Base-by-base conservation (phyloP, 1,140 invertebrate species). In the Zelostemma sp. region DNA sequence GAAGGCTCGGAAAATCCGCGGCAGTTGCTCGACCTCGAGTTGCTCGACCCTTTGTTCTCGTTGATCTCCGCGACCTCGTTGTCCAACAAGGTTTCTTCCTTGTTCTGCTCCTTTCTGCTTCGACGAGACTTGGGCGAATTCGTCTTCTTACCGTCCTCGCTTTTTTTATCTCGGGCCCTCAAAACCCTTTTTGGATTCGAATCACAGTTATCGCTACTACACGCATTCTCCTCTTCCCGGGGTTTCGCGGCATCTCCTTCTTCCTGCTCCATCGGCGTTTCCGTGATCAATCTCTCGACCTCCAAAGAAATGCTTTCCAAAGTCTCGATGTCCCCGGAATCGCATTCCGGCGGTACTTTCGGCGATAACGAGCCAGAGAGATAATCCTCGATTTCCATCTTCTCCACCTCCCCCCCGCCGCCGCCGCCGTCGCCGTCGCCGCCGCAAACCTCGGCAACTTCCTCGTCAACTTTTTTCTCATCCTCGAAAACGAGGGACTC, bases 51-150 rank as follows among this genome's bases (percentile, higher is more conserved):
- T 70, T 80, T 79, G 16, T 84, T 85, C 38, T 85, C 82, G 31
- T 85, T 86, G 0, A 86, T 86, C 41, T 72, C 79, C 0, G 84
- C 84, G 0, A 86, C 84, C 33, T 86, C 84, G 46, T 86, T 79
- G 19, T 86, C 84, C 8, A 85, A 25, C 6, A 85, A 8, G 0
- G 82, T 84, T 38, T 86, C 84, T n/a, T 86, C 84, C 19, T 86
- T 85, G 21, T 80, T 82, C 25, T 84, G 81, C 11, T 85, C 82
- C 1, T 81, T 76, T 16, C 77, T 83, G 1, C 73, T 68, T 0
- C 79, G 72, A 15, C 80, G 77, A 1, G 68, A 64, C 33, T 81
- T 85, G 0, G 60, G 38, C 0, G 61, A 31, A 11, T n/a, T n/a
- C n/a, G n/a, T n/a, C 8, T 65, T 48, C 76, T 66, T 1, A 28